These are phyloP conservation scores for Octomys mimax DNA, from an alignment of 2,797 vertebrate species.

Conservation along the genomic window DNA sequence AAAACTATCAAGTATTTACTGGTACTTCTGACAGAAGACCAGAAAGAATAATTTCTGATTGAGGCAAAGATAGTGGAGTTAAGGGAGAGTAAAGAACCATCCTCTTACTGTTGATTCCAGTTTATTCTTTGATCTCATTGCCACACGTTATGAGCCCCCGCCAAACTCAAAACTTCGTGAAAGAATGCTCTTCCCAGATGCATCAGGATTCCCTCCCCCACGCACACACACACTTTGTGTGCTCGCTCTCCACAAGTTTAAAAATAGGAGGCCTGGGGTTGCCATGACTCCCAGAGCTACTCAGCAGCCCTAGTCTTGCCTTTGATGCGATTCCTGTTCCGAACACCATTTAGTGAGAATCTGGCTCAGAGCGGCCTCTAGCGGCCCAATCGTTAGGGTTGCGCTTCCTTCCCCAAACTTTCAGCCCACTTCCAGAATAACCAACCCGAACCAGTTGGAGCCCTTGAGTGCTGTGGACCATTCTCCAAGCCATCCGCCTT, in stretches of 20 bases:
- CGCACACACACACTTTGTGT: slow-evolving; percentile 66
- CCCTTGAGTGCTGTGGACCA: neutral
- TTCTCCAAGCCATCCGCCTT: neutral
- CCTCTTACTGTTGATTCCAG: slow-evolving; percentile 52
- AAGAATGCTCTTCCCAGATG: slow-evolving; percentile 62
- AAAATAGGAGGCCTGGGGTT: slow-evolving; percentile 88
- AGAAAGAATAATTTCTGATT: slow-evolving; percentile 21
- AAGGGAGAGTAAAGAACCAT: slow-evolving; percentile 56
- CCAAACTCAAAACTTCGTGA: slow-evolving; percentile 65
- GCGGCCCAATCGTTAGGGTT: slow-evolving; percentile 70
- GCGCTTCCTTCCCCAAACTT: accelerated
- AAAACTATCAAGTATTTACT: neutral
- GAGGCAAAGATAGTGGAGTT: slow-evolving; percentile 29
- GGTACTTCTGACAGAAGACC: neutral
- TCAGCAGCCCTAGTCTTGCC: slow-evolving; percentile 73
- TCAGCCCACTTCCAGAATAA: neutral
- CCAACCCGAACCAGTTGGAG: neutral
- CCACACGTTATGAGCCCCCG: slow-evolving; percentile 49
- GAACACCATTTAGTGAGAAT: slow-evolving; percentile 25
- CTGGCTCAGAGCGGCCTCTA: slow-evolving; percentile 82
- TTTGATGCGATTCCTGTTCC: slow-evolving; percentile 78
- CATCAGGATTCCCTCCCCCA: neutral
- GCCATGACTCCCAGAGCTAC: slow-evolving; percentile 85
- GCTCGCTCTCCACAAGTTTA: slow-evolving; percentile 87
- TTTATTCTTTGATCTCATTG: slow-evolving; percentile 43